Base-by-base conservation (phyloP, 2,888 invertebrate genomes). In the Cepaea hortensis region DNA sequence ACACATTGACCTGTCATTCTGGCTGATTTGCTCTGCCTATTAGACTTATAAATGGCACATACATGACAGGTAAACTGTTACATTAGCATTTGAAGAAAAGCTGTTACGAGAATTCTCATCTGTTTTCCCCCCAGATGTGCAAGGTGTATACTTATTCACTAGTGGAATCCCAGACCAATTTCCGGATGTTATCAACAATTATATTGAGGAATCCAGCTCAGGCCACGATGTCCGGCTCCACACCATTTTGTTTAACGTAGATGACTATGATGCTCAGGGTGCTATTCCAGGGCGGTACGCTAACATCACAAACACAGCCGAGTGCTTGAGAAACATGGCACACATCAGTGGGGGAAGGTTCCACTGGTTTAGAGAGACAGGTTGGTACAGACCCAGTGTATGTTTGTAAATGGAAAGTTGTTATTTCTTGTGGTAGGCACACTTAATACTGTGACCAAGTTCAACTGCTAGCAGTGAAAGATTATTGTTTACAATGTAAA, bases 351-450 rank as follows among this genome's bases (percentile, higher is more conserved):
- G 91, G 11, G 95, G 95, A n/a, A 91, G 94, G 79, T 95, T 95
- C 87, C 94, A 94, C 89, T 95, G 94, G 94, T 94, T 95, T 88
- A 91, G 94, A 86, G 94, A 94, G 89, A 94, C 94, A 89, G 94
- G 94, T 94, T 83, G 80, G 88, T 84, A n/a, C 9, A 55, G 7
- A 9, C 55, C 55, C 7, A 11, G 55, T 55, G 55, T 55, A 6
- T 55, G 55, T 46, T 68, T 48, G 20, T 46, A 20, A 68, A 11
- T 55, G 55, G 55, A 11, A 55, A 6, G 11, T 6, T 55, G 55
- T 55, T 11, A 55, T 55, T 9, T 55, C 55, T 55, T 55, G 55
- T 11, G 11, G 55, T 11, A 55, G 55, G 55, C 11, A 11, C 11
- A 9, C 55, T 55, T 55, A 55, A 55, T 11, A 6, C 55, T 55